Percentiles rank a stretch among this genome's conserved stretches.
These are phyloP conservation scores for Thalassarche chlororhynchos DNA, from an alignment of 2,113 vertebrate species.

Conservation along the genomic window DNA sequence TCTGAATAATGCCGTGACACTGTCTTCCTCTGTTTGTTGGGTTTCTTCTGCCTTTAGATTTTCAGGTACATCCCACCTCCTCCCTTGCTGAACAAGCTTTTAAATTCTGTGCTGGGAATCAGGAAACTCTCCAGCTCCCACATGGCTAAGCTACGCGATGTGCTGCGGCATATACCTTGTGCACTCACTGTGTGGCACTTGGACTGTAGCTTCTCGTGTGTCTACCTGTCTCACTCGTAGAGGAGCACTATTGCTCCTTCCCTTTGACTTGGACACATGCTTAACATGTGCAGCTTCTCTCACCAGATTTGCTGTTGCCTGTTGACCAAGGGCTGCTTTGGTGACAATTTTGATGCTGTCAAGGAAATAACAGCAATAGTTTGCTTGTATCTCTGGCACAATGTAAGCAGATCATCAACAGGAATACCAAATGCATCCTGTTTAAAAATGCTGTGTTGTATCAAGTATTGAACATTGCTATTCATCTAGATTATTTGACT, in stretches of 20 bases:
- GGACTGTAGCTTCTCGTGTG: background rate
- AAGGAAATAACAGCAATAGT: background rate
- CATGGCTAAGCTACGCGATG: accelerated
- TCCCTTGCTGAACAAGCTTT: background rate
- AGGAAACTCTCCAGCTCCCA: background rate
- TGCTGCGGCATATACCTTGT: background rate
- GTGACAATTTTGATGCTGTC: background rate
- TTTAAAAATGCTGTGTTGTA: background rate
- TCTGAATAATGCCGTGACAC: background rate
- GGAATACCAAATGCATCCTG: background rate
- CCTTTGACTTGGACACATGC: accelerated
- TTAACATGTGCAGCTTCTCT: background rate
- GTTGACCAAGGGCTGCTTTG: background rate
- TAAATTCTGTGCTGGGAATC: background rate
- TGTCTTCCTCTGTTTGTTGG: background rate
- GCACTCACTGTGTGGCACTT: background rate
- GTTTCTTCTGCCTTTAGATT: background rate
- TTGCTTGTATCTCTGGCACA: background rate
- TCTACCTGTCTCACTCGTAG: background rate
- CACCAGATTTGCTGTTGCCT: background rate
- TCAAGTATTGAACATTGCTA: background rate
- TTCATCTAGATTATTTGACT: background rate
- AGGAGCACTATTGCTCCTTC: background rate
- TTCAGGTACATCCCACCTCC: background rate
- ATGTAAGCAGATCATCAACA: background rate